Percentiles rank a stretch among this genome's conserved stretches.
phyloP scores from a whole-genome alignment of 1,140 invertebrate genomes.

The Lineus longissimus region DNA sequence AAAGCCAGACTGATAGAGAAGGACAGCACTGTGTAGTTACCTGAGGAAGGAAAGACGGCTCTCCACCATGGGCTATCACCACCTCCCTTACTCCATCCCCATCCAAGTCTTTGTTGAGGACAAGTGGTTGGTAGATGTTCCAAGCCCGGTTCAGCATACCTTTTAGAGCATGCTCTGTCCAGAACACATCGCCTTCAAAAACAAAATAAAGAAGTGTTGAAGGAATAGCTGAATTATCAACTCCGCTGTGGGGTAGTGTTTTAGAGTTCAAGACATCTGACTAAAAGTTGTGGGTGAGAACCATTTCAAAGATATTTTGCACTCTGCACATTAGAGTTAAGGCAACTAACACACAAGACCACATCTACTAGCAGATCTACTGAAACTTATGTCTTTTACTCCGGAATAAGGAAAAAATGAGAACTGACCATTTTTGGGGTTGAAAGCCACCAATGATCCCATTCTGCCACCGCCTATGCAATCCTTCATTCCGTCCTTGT shows the following conservation, averaged over 20 bases:
- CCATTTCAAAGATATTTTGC: too few relatives aligned
- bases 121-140: conserved; percentile 35
- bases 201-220: background rate
- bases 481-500: conserved; percentile 38
- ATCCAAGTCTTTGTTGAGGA: conserved; percentile 36
- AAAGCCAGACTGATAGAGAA: too few relatives aligned
- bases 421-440: conserved; percentile 33
- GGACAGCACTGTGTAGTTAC: background rate
- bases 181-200: conserved; percentile 17
- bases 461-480: conserved; percentile 41
- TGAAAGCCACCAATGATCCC: conserved; percentile 32
- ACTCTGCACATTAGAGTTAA: too few relatives aligned
- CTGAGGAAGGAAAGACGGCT: conserved; percentile 17
- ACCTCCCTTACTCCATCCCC: conserved; percentile 42
- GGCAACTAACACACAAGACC: too few relatives aligned
- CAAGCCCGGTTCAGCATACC: conserved; percentile 18
- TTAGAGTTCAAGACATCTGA: too few relatives aligned
- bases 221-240: too few relatives aligned
- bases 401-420: too few relatives aligned
- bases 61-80: conserved; percentile 42
- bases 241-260: too few relatives aligned
- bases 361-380: too few relatives aligned
- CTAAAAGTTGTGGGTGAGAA: too few relatives aligned
- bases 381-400: too few relatives aligned
- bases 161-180: conserved; percentile 23